Percentiles rank a stretch among this genome's conserved stretches.
Conservation (phyloP, 2,797 vertebrate genomes). For the Orestias chungarensis region DNA sequence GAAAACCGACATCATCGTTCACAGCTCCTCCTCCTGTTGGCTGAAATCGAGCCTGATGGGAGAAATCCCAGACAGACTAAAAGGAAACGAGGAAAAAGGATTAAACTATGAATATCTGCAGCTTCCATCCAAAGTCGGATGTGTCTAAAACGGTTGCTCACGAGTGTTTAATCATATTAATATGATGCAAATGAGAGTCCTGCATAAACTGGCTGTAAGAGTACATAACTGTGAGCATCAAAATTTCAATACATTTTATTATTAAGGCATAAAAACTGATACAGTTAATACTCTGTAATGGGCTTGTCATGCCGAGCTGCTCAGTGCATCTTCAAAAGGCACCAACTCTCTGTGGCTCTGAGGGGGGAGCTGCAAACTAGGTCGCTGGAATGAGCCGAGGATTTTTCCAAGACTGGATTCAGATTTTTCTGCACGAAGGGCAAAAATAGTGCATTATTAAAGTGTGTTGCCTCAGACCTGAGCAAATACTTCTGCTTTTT, state of each 20-base stretch:
- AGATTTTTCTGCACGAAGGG: constrained; percentile 49
- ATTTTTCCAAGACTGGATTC: constrained; percentile 67
- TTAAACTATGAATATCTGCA: neutral
- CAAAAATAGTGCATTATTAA: constrained; percentile 65
- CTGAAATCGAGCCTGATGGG: no score
- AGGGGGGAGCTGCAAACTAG: constrained; percentile 79
- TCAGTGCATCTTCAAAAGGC: constrained; percentile 79
- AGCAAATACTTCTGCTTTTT: constrained; percentile 28
- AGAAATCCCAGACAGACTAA: no score
- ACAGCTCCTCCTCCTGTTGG: no score
- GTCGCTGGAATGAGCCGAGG: constrained; percentile 70
- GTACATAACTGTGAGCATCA: constrained; percentile 5
- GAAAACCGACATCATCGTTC: no score
- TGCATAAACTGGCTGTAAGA: neutral
- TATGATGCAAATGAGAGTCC: neutral
- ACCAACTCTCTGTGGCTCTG: constrained; percentile 75
- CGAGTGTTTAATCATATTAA: neutral
- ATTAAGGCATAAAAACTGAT: constrained; percentile 48
- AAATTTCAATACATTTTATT: constrained; percentile 31
- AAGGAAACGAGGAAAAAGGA: neutral
- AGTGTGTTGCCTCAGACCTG: constrained; percentile 31
- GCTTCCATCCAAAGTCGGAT: neutral
- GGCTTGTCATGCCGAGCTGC: constrained; percentile 77
- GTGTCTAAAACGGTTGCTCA: constrained; percentile 2
- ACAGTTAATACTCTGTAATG: constrained; percentile 62